Percentiles rank a stretch among this genome's conserved stretches.
These are phyloP conservation scores for Muntiacus reevesi DNA, from an alignment of 2,113 vertebrate genomes.

Conservation along the genomic window DNA sequence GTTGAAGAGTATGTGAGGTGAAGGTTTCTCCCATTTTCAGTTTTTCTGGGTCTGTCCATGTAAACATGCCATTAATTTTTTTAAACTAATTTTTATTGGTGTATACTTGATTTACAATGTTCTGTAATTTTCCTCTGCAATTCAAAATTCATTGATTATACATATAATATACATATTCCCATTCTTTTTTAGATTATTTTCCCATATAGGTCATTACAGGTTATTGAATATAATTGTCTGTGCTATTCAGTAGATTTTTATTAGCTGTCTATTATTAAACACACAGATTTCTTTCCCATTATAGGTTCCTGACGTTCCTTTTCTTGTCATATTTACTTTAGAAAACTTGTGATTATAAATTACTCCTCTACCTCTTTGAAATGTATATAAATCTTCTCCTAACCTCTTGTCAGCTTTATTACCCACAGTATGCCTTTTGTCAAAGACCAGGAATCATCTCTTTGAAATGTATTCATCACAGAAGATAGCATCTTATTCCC, in stretches of 20 bases:
- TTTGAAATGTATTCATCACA: neutral
- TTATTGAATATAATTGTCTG: neutral
- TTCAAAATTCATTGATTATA: neutral
- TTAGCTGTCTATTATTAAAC: neutral
- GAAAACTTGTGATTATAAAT: neutral
- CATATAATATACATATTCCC: neutral
- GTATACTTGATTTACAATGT: neutral
- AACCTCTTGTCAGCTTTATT: neutral
- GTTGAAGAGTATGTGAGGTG: neutral
- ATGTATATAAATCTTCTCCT: neutral
- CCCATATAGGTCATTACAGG: neutral
- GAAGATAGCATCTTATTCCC: neutral
- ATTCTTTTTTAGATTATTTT: neutral
- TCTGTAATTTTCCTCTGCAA: neutral
- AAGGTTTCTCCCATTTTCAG: neutral
- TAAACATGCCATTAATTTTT: neutral
- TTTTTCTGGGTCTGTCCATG: neutral
- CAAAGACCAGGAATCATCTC: neutral
- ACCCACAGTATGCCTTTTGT: neutral
- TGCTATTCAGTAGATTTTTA: neutral
- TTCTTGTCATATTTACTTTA: neutral
- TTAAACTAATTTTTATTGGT: neutral
- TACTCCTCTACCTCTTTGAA: neutral
- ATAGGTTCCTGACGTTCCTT: neutral
- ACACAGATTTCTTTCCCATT: neutral